Evolutionary conservation across 1,140 invertebrate species (phyloP), one percentile per base, ranked within the genome.

Genomic region (Popillia japonica): DNA sequence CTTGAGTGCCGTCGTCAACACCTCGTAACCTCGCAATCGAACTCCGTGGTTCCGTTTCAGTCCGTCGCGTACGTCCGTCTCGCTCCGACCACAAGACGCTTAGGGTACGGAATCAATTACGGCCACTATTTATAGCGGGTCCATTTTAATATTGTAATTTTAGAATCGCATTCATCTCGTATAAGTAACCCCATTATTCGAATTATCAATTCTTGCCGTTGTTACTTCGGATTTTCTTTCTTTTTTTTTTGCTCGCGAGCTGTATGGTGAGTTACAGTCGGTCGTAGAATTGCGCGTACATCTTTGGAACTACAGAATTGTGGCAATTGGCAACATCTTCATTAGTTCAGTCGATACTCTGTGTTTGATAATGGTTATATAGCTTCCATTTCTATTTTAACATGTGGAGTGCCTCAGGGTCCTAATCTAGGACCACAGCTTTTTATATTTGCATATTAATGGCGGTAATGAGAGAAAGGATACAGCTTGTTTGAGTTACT

Each of bases 1-100:
- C 78, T 55, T 75, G 82, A 83, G 83, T 83, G 83, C 77, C 77
- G 72, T 82, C 83, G 81, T 83, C 83, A 79, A 80, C 83, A 83
- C 78, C 81, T 83, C 83, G 81, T 83, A 83, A 75, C 74, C 14
- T 22, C 14, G 74, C 27, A 73, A 73, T 73, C 75, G 80, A 80
- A 79, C 72, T 9, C 64, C 20, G 22, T 34, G 6, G 40, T 41
- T 27, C 10, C 27, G 72, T 73, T 20, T 42, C 27, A 6, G 64
- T 77, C 34, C 61, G 61, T 9, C 61, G 20, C n/a, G 72, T 48
- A 44, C 72, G n/a, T 14, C 75, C 72, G 61, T 80, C 79, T 75
- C 76, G 23, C 41, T 55, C 40, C 40, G 22, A 23, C 73, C 75
- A 78, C 17, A 48, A n/a, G 44, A n/a, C 44, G 6, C 44, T 48